Percentiles rank a stretch among this genome's conserved stretches.
These are phyloP conservation scores for Lasioglossum malachurum DNA, from an alignment of 2,888 invertebrate species.

Conservation along the genomic window DNA sequence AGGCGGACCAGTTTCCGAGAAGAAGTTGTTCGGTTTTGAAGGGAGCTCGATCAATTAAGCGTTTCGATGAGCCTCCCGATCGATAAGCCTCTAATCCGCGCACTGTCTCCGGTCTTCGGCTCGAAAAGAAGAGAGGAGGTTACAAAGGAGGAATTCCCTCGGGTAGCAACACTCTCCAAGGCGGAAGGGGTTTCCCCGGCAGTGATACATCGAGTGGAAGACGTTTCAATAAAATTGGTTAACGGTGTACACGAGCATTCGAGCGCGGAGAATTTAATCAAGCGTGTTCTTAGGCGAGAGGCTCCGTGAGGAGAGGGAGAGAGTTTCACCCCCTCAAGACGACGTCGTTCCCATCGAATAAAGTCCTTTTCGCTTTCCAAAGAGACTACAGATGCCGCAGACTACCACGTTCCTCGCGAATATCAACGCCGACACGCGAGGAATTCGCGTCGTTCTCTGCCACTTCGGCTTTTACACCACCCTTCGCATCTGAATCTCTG, in stretches of 20 bases:
- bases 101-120: neutral
- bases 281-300: slow-evolving; percentile 21
- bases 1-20: no score
- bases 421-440: neutral
- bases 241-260: slow-evolving; percentile 19
- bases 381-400: neutral
- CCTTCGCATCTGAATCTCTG: neutral
- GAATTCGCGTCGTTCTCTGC: neutral
- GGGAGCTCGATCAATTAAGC: neutral
- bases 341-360: neutral
- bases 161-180: slow-evolving; percentile 28
- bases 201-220: slow-evolving; percentile 42
- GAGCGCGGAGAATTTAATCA: slow-evolving; percentile 46
- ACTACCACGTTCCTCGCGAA: neutral
- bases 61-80: neutral
- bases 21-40: neutral
- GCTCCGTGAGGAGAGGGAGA: neutral
- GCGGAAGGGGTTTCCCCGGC: slow-evolving; percentile 12
- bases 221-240: slow-evolving; percentile 45
- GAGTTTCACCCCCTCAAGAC: neutral
- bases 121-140: neutral
- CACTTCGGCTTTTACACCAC: neutral
- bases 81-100: neutral
- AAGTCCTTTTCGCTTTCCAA: neutral
- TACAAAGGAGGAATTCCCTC: slow-evolving; percentile 19